Conservation (phyloP, 2,113 vertebrate genomes). For the Macaca mulatta region DNA sequence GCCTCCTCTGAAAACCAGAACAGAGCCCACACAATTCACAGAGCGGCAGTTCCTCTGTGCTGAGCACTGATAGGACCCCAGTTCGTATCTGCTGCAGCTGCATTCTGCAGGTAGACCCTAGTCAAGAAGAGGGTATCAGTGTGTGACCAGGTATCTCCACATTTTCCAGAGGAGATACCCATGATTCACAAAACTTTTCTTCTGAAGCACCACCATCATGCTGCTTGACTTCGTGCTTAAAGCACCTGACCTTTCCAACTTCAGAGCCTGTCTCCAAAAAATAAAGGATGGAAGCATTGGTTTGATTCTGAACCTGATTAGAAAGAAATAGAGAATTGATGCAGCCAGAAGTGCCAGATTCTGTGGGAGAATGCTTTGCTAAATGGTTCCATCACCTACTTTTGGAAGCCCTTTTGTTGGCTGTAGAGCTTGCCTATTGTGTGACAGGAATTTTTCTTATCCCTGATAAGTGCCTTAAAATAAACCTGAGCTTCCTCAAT, state of each 20-base stretch:
- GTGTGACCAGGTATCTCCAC: constrained; percentile 57
- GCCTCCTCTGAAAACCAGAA: not conserved
- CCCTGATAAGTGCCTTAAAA: not conserved
- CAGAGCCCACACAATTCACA: constrained; percentile 31
- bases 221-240: constrained; percentile 92
- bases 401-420: not conserved
- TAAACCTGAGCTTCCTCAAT: not conserved
- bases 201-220: constrained; percentile 89
- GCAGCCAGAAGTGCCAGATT: not conserved
- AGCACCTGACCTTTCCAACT: constrained; percentile 90
- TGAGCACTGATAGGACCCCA: constrained; percentile 46
- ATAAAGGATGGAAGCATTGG: constrained; percentile 93
- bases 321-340: constrained; percentile 87
- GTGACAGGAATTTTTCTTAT: no score
- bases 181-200: constrained; percentile 79
- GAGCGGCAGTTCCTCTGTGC: constrained; percentile 26
- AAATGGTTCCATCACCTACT: not conserved
- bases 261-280: constrained; percentile 92
- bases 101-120: constrained; percentile 82
- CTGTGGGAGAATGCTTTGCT: not conserved
- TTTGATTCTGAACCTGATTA: constrained; percentile 93
- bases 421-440: not conserved
- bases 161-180: constrained; percentile 71
- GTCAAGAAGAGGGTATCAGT: constrained; percentile 68
- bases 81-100: constrained; percentile 87